Conservation (phyloP, 1,140 invertebrate genomes). For the Drosophila sp. region DNA sequence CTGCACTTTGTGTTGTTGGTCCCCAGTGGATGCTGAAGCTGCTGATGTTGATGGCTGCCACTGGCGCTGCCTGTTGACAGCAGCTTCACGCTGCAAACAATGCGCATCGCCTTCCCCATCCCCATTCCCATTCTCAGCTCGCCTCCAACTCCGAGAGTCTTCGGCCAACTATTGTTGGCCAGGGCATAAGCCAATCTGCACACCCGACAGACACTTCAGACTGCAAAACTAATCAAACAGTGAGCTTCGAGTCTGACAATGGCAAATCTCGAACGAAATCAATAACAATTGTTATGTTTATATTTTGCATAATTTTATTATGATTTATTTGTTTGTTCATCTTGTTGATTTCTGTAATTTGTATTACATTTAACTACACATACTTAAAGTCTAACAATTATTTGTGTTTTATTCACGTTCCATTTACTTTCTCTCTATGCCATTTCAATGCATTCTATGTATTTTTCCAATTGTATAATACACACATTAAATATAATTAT, state of each 20-base stretch:
- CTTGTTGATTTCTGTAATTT: constrained; percentile 65
- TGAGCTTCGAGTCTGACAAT: constrained; percentile 15
- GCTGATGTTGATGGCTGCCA: constrained; percentile 23
- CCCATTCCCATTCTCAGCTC: no score
- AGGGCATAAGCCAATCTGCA: constrained; percentile 43
- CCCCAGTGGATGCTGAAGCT: constrained; percentile 27
- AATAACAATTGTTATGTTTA: constrained; percentile 25
- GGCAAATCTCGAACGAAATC: neutral
- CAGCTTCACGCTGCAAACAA: constrained; percentile 41
- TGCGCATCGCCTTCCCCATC: neutral
- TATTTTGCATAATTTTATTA: constrained; percentile 80
- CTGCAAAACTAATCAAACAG: constrained; percentile 46
- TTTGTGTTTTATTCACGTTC: constrained; percentile 41
- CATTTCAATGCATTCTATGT: constrained; percentile 32
- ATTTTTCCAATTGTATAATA: constrained; percentile 41
- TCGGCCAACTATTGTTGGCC: constrained; percentile 19
- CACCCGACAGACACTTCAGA: constrained; percentile 27
- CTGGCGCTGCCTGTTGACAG: constrained; percentile 41
- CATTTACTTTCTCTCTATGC: constrained; percentile 25
- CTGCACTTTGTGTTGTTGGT: constrained; percentile 42
- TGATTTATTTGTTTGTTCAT: constrained; percentile 70
- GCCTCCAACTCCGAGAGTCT: neutral
- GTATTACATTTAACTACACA: constrained; percentile 81
- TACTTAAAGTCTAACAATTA: constrained; percentile 67
- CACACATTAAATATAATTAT: constrained; percentile 49